Evolutionary conservation across 2,888 invertebrate species (phyloP).

Genomic region (Watsonalla cultraria): DNA sequence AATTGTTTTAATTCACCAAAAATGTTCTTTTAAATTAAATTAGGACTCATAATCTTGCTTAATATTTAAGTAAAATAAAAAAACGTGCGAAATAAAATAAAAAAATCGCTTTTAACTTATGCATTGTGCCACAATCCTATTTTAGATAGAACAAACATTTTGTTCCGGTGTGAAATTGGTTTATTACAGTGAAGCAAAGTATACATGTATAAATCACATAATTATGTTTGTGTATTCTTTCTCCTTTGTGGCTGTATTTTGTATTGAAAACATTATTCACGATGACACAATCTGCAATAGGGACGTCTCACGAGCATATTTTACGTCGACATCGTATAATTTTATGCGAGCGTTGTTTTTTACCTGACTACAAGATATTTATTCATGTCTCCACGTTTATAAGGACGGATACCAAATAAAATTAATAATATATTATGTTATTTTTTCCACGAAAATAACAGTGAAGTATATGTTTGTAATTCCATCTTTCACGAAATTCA

Average conservation of each 20-base stretch:
- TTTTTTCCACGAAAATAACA: no score
- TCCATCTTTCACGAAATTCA: no score
- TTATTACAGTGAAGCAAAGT: conserved; percentile 24
- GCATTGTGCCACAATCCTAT: conserved; percentile 3
- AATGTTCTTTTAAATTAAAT: no score
- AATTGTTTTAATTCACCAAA: no score
- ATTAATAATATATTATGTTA: no score
- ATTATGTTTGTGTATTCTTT: conserved; percentile 3
- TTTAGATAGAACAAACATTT: conserved; percentile 21
- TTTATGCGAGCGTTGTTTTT: no score
- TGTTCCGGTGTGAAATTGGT: conserved; percentile 19
- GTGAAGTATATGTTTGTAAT: no score
- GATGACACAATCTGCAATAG: neutral
- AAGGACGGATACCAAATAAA: no score
- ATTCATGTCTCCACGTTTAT: no score
- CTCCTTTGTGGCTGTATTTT: neutral
- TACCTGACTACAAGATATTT: no score
- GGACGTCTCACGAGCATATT: neutral
- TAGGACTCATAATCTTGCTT: no score
- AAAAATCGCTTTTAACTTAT: neutral
- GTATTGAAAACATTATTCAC: conserved; percentile 4
- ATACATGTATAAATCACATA: conserved; percentile 20
- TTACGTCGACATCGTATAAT: neutral
- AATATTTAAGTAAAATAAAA: neutral
- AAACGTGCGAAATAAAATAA: neutral